Evolutionary conservation across 2,113 vertebrate species (phyloP), one percentile per base, ranked within the genome.

Genomic region (Pomatostomus ruficeps): DNA sequence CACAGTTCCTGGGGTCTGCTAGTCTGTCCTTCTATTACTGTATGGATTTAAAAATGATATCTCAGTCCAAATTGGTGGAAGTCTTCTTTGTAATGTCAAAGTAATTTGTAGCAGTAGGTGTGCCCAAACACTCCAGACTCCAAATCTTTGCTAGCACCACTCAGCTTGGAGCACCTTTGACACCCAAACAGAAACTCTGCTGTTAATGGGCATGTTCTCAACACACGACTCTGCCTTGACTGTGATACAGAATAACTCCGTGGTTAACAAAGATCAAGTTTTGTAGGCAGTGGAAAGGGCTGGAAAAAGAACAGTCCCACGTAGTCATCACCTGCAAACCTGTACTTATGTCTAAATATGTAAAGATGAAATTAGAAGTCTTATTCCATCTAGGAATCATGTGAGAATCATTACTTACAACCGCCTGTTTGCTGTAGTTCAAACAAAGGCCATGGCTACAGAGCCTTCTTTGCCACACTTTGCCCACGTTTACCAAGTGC

Each of bases 321-420:
- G 7, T 43, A 85, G 74, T 78, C 54, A 88, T 91, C 70, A 95
- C 62, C 73, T 87, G 68, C 42, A 94, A 84, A 89, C 74, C 52
- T 61, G 78, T 79, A 78, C 28, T 89, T 91, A 76, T 13, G 13
- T 65, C 74, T 93, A 72, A 93, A 83, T 52, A 68, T 0, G 8
- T 38, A 75, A 71, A 68, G 93, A 61, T 26, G 87, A 87, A 93
- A 93, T 94, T 52, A 89, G 73, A 76, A 85, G 40, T 52, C 43
- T 59, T 77, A 75, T 11, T 36, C 57, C 66, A 85, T n/a, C 40
- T 15, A 87, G 57, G 36, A 94, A 48, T 91, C 85, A 63, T 12
- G 65, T 82, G 74, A 93, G 73, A 71, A 68, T 33, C 71, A 55
- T 73, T 36, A 71, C 57, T 54, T 63, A 71, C 21, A 82, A 38